Base-by-base conservation (phyloP, 2,888 invertebrate species). In the Eurytoma adleriae region DNA sequence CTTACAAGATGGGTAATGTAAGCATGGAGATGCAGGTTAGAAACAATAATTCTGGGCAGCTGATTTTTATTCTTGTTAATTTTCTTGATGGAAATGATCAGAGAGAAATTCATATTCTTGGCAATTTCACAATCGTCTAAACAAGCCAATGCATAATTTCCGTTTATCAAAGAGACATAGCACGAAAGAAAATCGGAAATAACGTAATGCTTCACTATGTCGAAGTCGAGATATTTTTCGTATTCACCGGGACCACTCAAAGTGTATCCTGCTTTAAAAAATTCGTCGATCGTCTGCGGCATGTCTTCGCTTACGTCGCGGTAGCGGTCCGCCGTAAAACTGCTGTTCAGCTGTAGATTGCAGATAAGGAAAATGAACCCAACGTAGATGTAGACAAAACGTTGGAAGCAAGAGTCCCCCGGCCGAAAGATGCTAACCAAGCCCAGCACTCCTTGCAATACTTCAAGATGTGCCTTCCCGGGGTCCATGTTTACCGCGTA, bases 401-500 rank as follows among this genome's bases (percentile, higher is more conserved):
- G n/a, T n/a, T n/a, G n/a, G n/a, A n/a, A n/a, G n/a, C n/a, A n/a
- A n/a, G n/a, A n/a, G n/a, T n/a, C n/a, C n/a, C n/a, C n/a, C n/a
- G n/a, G n/a, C n/a, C n/a, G n/a, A n/a, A n/a, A n/a, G n/a, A n/a
- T n/a, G n/a, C n/a, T n/a, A n/a, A n/a, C n/a, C n/a, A n/a, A n/a
- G n/a, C n/a, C n/a, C n/a, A n/a, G n/a, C n/a, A n/a, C n/a, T n/a
- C n/a, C n/a, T n/a, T n/a, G n/a, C n/a, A n/a, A n/a, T n/a, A n/a
- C n/a, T n/a, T 69, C 24, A 7, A 68, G 27, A 12, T 77, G 3
- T 30, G 81, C 81, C 1, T 71, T 62, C 0, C 77, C 14, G 0
- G 30, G 50, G 4, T 81, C 27, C n/a, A 81, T 74, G 20, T 83
- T 81, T 13, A 56, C 66, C 27, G 56, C 40, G 16, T 71, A 16